Base-by-base conservation (phyloP, 2,888 invertebrate genomes). In the Cartodere bifasciata region DNA sequence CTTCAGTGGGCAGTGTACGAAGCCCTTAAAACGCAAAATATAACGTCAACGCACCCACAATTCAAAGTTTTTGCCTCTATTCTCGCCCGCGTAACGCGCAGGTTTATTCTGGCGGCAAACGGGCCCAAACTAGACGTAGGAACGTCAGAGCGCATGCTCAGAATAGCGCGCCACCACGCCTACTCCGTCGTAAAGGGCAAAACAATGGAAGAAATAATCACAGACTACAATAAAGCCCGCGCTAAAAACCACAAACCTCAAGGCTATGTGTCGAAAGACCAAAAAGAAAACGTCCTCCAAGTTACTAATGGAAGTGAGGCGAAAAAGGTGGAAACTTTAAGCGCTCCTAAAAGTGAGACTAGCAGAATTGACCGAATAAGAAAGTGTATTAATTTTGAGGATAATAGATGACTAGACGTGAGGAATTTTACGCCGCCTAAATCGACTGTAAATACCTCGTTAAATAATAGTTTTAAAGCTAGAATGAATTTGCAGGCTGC, bases 1-100 rank as follows among this genome's bases (percentile, higher is more conserved):
- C 62, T 85, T 14, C 60, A 83, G 11, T 84, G 83, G 83, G 83
- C 84, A 1, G 81, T 84, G 3, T 75, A 82, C 2, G 77, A 81
- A 48, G 79, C 84, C 1, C 60, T 85, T 11, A 70, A 80, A 23
- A 64, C 66, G 14, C 75, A 76, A 53, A 80, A 81, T 22, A 74
- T 83, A 49, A 70, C 70, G 1, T 68, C 73, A 62, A 67, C 64
- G 1, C 79, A 84, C 44, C 67, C 73, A 1, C 68, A 74, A 23
- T 85, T 83, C 59, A 75, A 79, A 32, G 67, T 73, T 37, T 76
- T 73, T 50, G 83, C 81, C 3, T 66, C 75, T 0, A 62, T 67
- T 2, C 58, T 85, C 32, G 79, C 78, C 2, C 66, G 75, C 3
- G 70, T 78, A 16, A 77, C 79, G 0, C 67, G 75, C 28, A 68